Evolutionary conservation across 1,140 invertebrate species (phyloP).

Genomic region (Probaryconus sp.): DNA sequence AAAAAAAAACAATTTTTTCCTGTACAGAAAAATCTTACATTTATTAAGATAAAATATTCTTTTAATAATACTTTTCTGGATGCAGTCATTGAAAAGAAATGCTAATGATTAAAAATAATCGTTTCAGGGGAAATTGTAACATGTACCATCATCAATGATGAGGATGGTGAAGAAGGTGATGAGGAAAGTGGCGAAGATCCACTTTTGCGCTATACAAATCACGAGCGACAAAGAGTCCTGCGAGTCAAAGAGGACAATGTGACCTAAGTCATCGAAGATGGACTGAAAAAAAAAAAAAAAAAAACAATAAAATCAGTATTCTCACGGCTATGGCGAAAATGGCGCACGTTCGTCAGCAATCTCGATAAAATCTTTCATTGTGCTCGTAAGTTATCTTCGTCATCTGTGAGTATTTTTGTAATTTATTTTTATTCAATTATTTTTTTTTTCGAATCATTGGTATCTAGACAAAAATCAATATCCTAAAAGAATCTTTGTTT

Average conservation of each 20-base stretch:
- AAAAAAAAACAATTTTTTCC: no score
- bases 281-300: constrained; percentile 48
- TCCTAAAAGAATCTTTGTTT: no score
- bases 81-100: no score
- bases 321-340: constrained; percentile 53
- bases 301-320: constrained; percentile 48
- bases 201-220: constrained; percentile 73
- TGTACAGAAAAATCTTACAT: no score
- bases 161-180: constrained; percentile 63
- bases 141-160: constrained; percentile 68
- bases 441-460: no score
- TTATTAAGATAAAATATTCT: no score
- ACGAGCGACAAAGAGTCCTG: constrained; percentile 70
- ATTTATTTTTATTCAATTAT: no score
- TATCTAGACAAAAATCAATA: no score
- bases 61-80: no score
- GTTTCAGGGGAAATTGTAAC: constrained; percentile 69
- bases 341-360: constrained; percentile 24
- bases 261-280: constrained; percentile 53
- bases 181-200: constrained; percentile 68
- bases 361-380: neutral
- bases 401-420: no score
- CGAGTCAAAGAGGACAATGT: constrained; percentile 43
- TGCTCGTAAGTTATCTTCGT: no score
- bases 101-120: no score